Evolutionary conservation across 1,140 invertebrate species (phyloP).

Genomic region (Eumeta japonica): DNA sequence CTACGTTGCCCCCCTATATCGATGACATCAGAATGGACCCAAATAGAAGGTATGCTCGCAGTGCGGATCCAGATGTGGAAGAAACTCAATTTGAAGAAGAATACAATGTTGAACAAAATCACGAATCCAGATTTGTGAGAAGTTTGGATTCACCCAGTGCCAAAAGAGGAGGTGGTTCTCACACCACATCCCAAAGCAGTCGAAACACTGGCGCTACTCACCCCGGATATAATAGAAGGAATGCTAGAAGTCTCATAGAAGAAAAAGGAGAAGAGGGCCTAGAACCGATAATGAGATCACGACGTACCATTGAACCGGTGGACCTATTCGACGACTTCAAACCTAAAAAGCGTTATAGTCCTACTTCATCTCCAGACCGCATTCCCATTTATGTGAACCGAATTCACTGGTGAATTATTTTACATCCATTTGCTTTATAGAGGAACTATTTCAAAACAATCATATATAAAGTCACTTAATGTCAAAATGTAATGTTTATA

Average conservation of each 20-base stretch:
- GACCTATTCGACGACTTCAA: conserved; percentile 1
- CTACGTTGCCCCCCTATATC: conserved; percentile 18
- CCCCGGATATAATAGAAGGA: conserved; percentile 29
- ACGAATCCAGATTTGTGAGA: conserved; percentile 13
- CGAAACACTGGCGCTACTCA: conserved; percentile 24
- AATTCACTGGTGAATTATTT: too few species aligned
- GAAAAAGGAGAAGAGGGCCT: background rate
- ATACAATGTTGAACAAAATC: conserved; percentile 3
- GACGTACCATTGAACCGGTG: background rate
- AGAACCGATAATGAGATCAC: background rate
- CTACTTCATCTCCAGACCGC: too few species aligned
- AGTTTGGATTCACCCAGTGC: conserved; percentile 25
- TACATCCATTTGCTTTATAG: too few species aligned
- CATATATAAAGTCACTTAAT: too few species aligned
- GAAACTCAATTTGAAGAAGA: background rate
- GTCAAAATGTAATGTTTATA: too few species aligned
- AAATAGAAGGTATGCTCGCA: conserved; percentile 19
- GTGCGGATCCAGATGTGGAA: background rate
- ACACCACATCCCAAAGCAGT: conserved; percentile 16
- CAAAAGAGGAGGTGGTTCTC: conserved; percentile 21
- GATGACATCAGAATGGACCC: conserved; percentile 27
- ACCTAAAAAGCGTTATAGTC: too few species aligned
- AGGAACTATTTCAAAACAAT: too few species aligned
- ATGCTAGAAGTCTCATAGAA: too few species aligned
- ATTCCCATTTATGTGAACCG: too few species aligned